A percentile compares a stretch with the other conserved stretches of the same genome.
phyloP scores from a whole-genome alignment of 2,113 vertebrate genomes.

The Oxygymnocypris stewartii region DNA sequence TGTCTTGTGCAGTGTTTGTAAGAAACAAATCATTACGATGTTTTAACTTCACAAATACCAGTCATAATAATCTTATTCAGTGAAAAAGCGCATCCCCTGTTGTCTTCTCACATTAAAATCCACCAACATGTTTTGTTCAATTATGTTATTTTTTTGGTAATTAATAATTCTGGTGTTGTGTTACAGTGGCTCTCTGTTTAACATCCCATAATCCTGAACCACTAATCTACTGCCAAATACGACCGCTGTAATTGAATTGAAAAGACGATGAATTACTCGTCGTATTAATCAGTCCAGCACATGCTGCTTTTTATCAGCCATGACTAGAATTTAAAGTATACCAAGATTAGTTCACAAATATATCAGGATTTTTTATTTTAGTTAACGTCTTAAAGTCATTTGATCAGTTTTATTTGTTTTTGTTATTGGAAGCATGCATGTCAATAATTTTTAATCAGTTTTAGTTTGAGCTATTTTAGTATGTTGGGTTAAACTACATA shows the following conservation, averaged over 20 bases:
- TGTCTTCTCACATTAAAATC: too few relatives aligned
- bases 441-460: too few relatives aligned
- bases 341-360: background rate
- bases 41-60: too few relatives aligned
- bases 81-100: too few relatives aligned
- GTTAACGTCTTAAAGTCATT: too few relatives aligned
- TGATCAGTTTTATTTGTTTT: too few relatives aligned
- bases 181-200: background rate
- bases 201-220: background rate
- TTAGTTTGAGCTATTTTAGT: too few relatives aligned
- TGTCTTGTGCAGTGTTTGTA: too few relatives aligned
- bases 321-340: background rate
- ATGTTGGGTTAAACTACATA: too few relatives aligned
- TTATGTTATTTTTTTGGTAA: background rate
- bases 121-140: background rate
- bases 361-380: background rate
- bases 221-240: background rate
- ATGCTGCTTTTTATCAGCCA: background rate
- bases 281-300: slow-evolving; percentile 8
- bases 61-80: too few relatives aligned
- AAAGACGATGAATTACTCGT: background rate
- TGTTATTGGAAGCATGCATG: too few relatives aligned
- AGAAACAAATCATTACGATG: too few relatives aligned
- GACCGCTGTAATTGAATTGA: background rate
- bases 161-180: background rate